Percentiles rank a stretch among this genome's conserved stretches.
Conservation (phyloP, 2,888 invertebrate genomes). For the Amphiduros pacificus region DNA sequence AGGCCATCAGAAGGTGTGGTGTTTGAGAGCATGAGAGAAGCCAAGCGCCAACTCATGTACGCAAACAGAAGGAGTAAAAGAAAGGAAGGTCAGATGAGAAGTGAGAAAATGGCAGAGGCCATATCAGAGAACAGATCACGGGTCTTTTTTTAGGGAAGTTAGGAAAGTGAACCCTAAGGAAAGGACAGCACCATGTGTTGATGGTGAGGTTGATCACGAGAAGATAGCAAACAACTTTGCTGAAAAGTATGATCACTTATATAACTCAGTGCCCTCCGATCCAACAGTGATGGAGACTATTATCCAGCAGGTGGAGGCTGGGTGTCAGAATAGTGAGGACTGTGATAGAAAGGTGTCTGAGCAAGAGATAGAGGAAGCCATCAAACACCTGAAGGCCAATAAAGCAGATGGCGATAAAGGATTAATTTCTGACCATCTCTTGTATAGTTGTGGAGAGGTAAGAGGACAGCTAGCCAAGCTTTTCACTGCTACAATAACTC, state of each 20-base stretch:
- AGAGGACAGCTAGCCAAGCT: background rate
- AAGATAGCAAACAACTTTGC: background rate
- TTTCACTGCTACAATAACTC: background rate
- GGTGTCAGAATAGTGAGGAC: background rate
- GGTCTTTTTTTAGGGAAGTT: background rate
- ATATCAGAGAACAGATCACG: background rate
- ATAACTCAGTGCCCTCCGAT: background rate
- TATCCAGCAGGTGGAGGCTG: background rate
- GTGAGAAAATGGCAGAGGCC: slow-evolving; percentile 1
- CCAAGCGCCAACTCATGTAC: background rate
- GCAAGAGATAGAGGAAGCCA: background rate
- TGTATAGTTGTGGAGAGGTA: background rate
- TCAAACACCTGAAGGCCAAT: background rate
- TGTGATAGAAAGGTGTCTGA: background rate
- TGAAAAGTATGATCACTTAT: background rate
- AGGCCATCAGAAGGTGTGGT: background rate
- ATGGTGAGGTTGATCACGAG: background rate
- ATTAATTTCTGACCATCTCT: background rate
- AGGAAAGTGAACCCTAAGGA: background rate
- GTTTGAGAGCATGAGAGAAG: background rate
- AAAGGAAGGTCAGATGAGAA: background rate
- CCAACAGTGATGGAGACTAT: background rate
- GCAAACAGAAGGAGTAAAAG: background rate
- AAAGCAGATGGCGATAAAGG: background rate
- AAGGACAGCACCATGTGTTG: background rate